These are phyloP conservation scores for Actenoides hombroni DNA, from an alignment of 2,113 vertebrate genomes.

Conservation along the genomic window DNA sequence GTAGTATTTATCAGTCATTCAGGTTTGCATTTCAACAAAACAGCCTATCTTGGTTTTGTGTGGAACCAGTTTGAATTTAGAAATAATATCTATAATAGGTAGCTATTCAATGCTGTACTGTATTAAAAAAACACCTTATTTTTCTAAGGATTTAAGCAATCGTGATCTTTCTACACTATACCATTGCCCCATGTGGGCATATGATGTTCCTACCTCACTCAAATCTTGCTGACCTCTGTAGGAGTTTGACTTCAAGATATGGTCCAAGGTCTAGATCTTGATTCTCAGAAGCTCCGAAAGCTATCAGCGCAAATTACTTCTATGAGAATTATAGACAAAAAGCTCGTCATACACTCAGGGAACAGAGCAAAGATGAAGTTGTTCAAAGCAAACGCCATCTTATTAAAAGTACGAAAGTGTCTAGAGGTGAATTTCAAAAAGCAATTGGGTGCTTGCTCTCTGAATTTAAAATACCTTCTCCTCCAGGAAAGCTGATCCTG, in stretches of 20 bases:
- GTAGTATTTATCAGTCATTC: slow-evolving; percentile 40
- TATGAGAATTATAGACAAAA: not conserved
- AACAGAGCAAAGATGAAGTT: not conserved
- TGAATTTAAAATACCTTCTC: not conserved
- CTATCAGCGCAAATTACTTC: not conserved
- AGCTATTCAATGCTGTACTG: not conserved
- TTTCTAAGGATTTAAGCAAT: not conserved
- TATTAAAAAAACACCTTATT: not conserved
- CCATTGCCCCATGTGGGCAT: not conserved
- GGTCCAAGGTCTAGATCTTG: not conserved
- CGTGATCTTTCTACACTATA: not conserved
- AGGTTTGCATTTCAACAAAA: slow-evolving; percentile 23
- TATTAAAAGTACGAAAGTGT: not conserved
- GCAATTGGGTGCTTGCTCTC: not conserved
- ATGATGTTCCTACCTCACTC: not conserved
- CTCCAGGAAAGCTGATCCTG: not conserved
- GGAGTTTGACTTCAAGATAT: not conserved
- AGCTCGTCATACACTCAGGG: not conserved
- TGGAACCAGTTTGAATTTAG: not conserved
- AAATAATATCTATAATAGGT: not conserved
- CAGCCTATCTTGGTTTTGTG: not conserved
- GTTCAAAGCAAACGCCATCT: not conserved
- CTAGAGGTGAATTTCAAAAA: not conserved
- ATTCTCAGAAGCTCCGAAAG: not conserved
- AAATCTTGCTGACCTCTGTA: not conserved